Evolutionary conservation across 2,113 vertebrate species (phyloP), one percentile per base, ranked within the genome.

Genomic region (Oncorhynchus tshawytscha): DNA sequence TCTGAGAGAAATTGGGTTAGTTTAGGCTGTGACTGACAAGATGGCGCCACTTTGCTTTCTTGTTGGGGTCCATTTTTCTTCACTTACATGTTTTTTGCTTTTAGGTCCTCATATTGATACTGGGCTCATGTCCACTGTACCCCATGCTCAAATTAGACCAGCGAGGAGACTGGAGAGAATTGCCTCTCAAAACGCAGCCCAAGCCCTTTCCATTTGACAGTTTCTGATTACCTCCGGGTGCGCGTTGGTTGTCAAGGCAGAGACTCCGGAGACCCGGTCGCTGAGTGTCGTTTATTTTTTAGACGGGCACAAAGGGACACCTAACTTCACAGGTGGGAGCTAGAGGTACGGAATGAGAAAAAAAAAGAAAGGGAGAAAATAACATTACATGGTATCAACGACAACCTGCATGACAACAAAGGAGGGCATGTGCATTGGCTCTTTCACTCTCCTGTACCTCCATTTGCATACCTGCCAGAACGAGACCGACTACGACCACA

Each of bases 151-250:
- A 24, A 20, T 24, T 45, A 29, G 82, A 78, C 71, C 22, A 67
- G 27, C 27, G 2, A 29, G 7, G 24, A 12, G 67, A 68, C 6
- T 34, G 66, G 60, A 20, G 18, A 49, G 16, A 13, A 75, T 22
- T 0, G 34, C 8, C 72, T 25, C 76, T 67, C 77, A 70, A 34
- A 71, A 70, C 78, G 54, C 68, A 62, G 80, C 83, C 31, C 71
- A 88, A 84, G 85, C 83, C 68, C 86, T 85, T 81, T 79, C 80
- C 71, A 62, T 83, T 77, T 88, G 88, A 88, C 88, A 88, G 84
- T 80, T 88, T 88, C 84, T 89, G 88, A 91, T 91, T 91, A 87
- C 84, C 78, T 84, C 85, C 71, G 80, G 39, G 70, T 75, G 78
- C 27, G 7, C 15, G 48, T 72, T 6, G n/a, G 77, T 75, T 84